These are phyloP conservation scores for Silvanus unidentatus DNA, from an alignment of 2,888 invertebrate genomes.

Conservation along the genomic window DNA sequence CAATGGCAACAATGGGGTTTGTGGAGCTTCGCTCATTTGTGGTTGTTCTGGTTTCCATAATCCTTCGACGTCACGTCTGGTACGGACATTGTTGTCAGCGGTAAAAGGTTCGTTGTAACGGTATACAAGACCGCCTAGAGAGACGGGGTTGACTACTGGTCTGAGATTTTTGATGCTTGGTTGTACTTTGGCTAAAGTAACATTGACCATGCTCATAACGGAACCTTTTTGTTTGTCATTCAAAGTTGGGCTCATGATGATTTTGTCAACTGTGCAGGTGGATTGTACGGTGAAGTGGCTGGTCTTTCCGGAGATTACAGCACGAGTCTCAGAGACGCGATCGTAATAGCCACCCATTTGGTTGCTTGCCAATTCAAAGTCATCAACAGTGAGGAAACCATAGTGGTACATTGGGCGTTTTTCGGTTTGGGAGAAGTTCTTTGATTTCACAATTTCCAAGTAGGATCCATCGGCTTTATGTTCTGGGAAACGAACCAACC, in stretches of 20 bases:
- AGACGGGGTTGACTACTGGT: slow-evolving; percentile 42
- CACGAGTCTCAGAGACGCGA: slow-evolving; percentile 53
- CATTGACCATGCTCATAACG: slow-evolving; percentile 46
- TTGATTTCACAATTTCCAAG: slow-evolving; percentile 62
- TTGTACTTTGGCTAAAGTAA: slow-evolving; percentile 44
- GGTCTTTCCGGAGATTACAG: slow-evolving; percentile 52
- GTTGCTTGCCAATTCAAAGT: slow-evolving; percentile 35
- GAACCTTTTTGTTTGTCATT: slow-evolving; percentile 55
- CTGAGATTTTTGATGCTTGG: slow-evolving; percentile 43
- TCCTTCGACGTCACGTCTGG: slow-evolving; percentile 11
- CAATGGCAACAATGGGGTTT: slow-evolving; percentile 47
- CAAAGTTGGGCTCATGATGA: slow-evolving; percentile 54
- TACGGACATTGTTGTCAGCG: slow-evolving; percentile 30
- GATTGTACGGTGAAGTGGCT: slow-evolving; percentile 60
- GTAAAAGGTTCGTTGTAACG: slow-evolving; percentile 41
- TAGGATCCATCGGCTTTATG: slow-evolving; percentile 45
- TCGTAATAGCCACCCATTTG: slow-evolving; percentile 43
- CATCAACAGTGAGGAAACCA: slow-evolving; percentile 51
- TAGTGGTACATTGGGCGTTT: slow-evolving; percentile 58
- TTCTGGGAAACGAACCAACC: slow-evolving; percentile 49
- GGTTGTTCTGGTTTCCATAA: slow-evolving; percentile 27
- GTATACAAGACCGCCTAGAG: slow-evolving; percentile 54
- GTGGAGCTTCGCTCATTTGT: slow-evolving; percentile 41
- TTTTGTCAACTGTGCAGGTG: slow-evolving; percentile 56
- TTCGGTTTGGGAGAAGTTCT: slow-evolving; percentile 58